These are phyloP conservation scores for Patella depressa DNA, from an alignment of 2,888 invertebrate genomes.

Conservation along the genomic window DNA sequence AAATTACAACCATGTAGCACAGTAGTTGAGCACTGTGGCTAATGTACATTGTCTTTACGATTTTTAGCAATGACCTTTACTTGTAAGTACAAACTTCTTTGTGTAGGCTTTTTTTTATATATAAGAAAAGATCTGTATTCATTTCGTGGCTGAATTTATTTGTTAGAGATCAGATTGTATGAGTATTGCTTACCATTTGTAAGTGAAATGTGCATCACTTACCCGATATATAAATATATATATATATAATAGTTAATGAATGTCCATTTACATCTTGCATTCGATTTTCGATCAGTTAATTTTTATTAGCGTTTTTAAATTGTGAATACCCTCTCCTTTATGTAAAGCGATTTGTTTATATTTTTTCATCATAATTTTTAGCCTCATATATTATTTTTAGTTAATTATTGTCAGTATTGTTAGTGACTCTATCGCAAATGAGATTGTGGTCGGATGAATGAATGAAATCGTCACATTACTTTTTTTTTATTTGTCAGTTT, in stretches of 20 bases:
- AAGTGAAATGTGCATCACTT: no score
- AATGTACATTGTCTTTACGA: no score
- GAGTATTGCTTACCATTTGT: no score
- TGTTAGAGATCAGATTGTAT: background rate
- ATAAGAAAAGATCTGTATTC: slow-evolving; percentile 9
- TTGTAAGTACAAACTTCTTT: no score
- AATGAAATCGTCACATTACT: background rate
- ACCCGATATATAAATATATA: no score
- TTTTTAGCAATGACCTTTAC: no score
- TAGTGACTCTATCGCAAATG: background rate
- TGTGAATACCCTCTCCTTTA: background rate
- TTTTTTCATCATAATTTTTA: slow-evolving; percentile 6
- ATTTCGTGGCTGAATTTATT: background rate
- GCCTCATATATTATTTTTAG: background rate
- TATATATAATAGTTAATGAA: no score
- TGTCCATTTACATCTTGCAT: no score
- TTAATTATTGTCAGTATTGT: background rate
- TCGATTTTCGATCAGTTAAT: no score
- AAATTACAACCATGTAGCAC: no score
- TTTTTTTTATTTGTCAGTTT: background rate
- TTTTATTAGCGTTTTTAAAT: slow-evolving; percentile 4
- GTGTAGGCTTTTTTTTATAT: background rate
- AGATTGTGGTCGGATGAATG: slow-evolving; percentile 3
- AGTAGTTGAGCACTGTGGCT: no score
- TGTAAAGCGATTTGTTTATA: background rate